Base-by-base conservation (phyloP, 2,888 invertebrate species). In the Lathronympha strigana region DNA sequence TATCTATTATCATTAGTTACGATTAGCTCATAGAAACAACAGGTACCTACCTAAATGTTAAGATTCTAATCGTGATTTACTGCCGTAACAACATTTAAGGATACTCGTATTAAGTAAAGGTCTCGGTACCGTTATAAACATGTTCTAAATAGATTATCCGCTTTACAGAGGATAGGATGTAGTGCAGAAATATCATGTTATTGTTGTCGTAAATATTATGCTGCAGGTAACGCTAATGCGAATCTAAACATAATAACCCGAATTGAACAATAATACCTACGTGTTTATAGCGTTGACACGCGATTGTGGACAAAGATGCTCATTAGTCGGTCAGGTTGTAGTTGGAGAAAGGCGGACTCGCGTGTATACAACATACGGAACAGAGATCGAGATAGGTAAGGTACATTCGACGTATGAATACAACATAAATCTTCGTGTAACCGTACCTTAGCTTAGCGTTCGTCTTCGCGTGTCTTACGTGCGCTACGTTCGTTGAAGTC, bases 401-500 rank as follows among this genome's bases (percentile, higher is more conserved):
- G 64, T 66, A 63, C 63, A 54, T 60, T 66, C 45, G 45, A 70
- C 70, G 66, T 71, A 67, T 70, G 71, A 72, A 73, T 74, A 74
- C 69, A 70, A 72, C 70, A 77, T 71, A 76, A 76, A 76, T 76
- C 69, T 69, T 72, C 68, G 70, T 68, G 69, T 69, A 71, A 73
- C 68, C 70, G 71, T 72, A 69, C 69, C 70, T 68, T 68, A 68
- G 68, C 70, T 68, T 68, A 68, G 68, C 71, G 69, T 66, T 50
- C 15, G 66, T 71, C 70, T 73, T 72, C 61, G 67, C 67, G 70
- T 45, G 43, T 57, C 31, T 43, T 45, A 45, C 71, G 63, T 71
- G 76, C 76, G 79, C n/a, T 47, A 43, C 61, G 67, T 54, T 61
- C 87, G 84, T 87, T 87, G 81, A 86, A 80, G 80, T 87, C 87